Conservation (phyloP, 2,113 vertebrate genomes). For the Alexandromys fortis region DNA sequence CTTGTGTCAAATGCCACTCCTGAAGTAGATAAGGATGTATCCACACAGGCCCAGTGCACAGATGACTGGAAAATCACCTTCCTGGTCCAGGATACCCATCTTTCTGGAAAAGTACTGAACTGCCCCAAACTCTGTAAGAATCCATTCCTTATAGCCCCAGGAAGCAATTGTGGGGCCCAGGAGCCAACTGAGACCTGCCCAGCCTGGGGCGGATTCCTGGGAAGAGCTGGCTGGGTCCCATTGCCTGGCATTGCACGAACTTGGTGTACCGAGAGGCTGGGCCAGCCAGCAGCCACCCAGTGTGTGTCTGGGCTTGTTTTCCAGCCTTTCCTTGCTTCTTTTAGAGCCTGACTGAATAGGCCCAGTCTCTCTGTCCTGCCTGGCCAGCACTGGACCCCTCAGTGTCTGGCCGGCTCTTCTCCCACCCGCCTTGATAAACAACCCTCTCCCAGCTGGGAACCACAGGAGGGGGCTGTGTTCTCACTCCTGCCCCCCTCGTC, state of each 20-base stretch:
- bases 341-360: constrained; percentile 84
- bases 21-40: background rate
- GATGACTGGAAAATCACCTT: constrained; percentile 12
- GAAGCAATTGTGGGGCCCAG: background rate
- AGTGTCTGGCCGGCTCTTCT: constrained; percentile 47
- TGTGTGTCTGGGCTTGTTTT: constrained; percentile 80
- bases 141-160: background rate
- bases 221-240: constrained; percentile 55
- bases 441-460: constrained; percentile 9
- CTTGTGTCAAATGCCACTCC: background rate
- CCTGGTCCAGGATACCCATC: background rate
- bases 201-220: constrained; percentile 64
- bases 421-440: constrained; percentile 64
- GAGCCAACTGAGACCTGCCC: constrained; percentile 48
- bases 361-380: constrained; percentile 78
- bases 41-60: background rate
- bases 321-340: constrained; percentile 79
- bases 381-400: constrained; percentile 76
- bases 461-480: constrained; percentile 31
- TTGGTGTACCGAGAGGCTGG: constrained; percentile 71
- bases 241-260: constrained; percentile 49
- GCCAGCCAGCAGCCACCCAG: constrained; percentile 84
- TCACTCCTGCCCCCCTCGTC: constrained; percentile 46
- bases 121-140: constrained; percentile 22
- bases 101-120: constrained; percentile 75